Conservation (phyloP, 2,888 invertebrate species). For the Coremacera marginata region DNA sequence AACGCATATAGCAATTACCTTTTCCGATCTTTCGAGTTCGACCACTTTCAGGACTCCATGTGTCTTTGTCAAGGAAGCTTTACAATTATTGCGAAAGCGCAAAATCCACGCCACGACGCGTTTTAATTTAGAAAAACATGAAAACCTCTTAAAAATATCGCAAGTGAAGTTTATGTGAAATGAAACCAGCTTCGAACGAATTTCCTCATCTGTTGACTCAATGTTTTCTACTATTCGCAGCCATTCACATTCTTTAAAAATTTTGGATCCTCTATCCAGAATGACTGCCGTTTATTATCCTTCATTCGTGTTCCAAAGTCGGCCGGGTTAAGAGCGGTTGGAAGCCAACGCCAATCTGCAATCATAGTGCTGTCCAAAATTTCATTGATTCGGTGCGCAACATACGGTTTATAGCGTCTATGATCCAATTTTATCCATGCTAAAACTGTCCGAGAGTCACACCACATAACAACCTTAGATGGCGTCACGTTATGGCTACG, state of each 20-base stretch:
- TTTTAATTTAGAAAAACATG: slow-evolving; percentile 25
- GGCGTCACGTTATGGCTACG: slow-evolving; percentile 28
- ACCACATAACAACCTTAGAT: slow-evolving; percentile 26
- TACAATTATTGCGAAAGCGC: slow-evolving; percentile 15
- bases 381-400: slow-evolving; percentile 45
- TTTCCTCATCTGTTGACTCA: too few relatives aligned
- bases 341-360: slow-evolving; percentile 40
- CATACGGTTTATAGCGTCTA: slow-evolving; percentile 48
- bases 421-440: slow-evolving; percentile 41
- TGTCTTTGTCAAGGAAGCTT: not conserved
- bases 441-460: slow-evolving; percentile 42
- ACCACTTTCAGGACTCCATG: not conserved
- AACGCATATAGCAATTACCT: slow-evolving; percentile 14
- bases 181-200: slow-evolving; percentile 4
- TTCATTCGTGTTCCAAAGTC: slow-evolving; percentile 38
- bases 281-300: slow-evolving; percentile 19
- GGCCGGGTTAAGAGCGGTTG: slow-evolving; percentile 37
- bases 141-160: slow-evolving; percentile 22
- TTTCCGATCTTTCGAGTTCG: slow-evolving; percentile 23
- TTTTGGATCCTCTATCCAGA: too few relatives aligned
- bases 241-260: too few relatives aligned
- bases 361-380: slow-evolving; percentile 27
- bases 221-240: too few relatives aligned
- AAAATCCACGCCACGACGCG: slow-evolving; percentile 27
- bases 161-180: not conserved